Conservation (phyloP, 2,113 vertebrate species). For the Lepidothrix coronata region DNA sequence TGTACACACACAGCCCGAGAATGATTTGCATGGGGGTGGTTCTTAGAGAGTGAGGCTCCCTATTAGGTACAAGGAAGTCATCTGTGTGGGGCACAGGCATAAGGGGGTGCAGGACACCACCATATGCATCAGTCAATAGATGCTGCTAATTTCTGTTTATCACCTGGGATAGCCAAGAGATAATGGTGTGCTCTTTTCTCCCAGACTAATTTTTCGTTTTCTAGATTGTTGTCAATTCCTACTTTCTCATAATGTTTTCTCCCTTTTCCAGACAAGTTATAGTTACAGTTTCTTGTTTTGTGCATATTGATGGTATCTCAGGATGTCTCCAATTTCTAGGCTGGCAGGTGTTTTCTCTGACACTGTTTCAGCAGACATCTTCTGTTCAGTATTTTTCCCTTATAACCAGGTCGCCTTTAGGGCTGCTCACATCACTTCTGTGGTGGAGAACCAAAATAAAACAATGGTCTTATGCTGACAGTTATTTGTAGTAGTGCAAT, state of each 20-base stretch:
- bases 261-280: background rate
- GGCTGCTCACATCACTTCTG: background rate
- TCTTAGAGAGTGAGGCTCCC: background rate
- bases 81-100: background rate
- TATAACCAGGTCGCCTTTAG: background rate
- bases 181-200: background rate
- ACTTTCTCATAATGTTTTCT: background rate
- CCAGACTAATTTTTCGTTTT: background rate
- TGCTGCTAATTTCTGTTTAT: background rate
- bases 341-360: background rate
- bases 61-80: background rate
- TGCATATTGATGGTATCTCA: background rate
- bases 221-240: background rate
- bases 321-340: background rate
- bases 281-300: background rate
- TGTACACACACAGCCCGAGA: background rate
- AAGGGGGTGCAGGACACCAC: background rate
- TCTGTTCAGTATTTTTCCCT: background rate
- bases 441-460: background rate
- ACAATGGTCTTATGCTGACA: background rate
- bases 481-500: background rate
- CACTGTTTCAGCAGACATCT: background rate
- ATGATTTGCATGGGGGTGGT: background rate
- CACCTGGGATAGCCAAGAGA: background rate
- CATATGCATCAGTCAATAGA: background rate